Percentiles rank a stretch among this genome's conserved stretches.
phyloP scores from a whole-genome alignment of 1,140 invertebrate species.

The Lethocerus indicus region DNA sequence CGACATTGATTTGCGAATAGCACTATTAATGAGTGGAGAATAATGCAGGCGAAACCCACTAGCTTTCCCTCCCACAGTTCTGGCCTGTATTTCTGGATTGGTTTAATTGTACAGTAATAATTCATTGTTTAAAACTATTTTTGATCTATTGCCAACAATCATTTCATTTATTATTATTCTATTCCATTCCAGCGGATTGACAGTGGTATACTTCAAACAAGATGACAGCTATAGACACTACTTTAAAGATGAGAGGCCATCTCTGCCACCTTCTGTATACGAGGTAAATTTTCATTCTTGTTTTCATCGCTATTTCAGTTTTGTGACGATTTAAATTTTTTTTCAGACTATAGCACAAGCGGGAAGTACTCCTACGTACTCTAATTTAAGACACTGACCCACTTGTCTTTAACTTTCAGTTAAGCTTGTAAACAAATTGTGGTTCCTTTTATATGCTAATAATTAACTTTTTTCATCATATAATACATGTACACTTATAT shows the following conservation, averaged over 20 bases:
- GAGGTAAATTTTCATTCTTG: conserved; percentile 8
- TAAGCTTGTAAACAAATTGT: too few relatives aligned
- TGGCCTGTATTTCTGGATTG: not conserved
- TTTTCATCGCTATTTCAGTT: not conserved
- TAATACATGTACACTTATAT: too few relatives aligned
- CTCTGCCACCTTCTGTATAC: conserved; percentile 3
- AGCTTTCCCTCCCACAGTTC: not conserved
- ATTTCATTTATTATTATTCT: not conserved
- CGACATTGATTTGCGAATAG: too few relatives aligned
- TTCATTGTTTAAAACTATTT: not conserved
- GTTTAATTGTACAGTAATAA: not conserved
- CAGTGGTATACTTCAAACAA: conserved; percentile 7
- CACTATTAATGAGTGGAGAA: too few relatives aligned
- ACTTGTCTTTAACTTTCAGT: too few relatives aligned
- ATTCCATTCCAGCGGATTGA: conserved; percentile 6
- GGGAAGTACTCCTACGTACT: too few relatives aligned
- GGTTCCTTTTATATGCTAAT: too few relatives aligned
- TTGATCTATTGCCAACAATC: not conserved
- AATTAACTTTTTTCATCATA: too few relatives aligned
- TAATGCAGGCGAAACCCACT: too few relatives aligned
- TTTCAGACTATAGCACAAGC: too few relatives aligned
- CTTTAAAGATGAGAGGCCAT: conserved; percentile 4
- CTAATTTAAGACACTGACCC: too few relatives aligned
- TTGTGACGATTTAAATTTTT: too few relatives aligned
- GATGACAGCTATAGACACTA: conserved; percentile 8